A percentile compares a stretch with the other conserved stretches of the same genome.
Conservation (phyloP, 2,797 vertebrate genomes). For the Chaunax sp. region DNA sequence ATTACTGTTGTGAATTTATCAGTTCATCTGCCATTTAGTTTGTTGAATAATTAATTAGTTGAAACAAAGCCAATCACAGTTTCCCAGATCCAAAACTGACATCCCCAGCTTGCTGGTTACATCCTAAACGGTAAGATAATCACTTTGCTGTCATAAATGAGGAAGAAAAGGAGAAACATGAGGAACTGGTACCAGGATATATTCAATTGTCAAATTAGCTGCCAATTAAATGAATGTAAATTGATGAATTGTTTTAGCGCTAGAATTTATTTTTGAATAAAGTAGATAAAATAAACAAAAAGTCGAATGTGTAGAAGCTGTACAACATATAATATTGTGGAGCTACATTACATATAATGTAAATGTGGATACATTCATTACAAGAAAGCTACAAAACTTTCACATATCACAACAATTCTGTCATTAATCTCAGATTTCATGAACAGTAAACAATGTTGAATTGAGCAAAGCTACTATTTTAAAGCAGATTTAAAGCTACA, state of each 20-base stretch:
- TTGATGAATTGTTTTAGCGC: background rate
- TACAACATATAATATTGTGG: background rate
- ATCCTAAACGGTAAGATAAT: no score
- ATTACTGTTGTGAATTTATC: no score
- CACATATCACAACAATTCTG: constrained; percentile 5
- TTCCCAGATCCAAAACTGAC: background rate
- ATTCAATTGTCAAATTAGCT: background rate
- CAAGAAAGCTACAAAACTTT: background rate
- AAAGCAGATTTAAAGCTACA: constrained; percentile 1
- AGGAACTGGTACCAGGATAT: background rate
- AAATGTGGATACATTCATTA: background rate
- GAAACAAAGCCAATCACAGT: no score
- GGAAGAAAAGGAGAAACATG: no score
- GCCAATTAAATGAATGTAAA: background rate
- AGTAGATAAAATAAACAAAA: background rate
- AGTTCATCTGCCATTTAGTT: no score
- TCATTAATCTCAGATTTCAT: background rate
- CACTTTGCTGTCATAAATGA: no score
- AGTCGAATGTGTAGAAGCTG: no score
- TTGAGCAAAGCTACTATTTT: background rate
- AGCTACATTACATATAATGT: background rate
- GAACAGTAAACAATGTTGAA: background rate
- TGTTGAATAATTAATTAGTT: no score
- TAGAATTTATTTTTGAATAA: background rate
- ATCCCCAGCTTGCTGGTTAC: no score